These are phyloP conservation scores for Drosophila percnosoma DNA, from an alignment of 2,888 invertebrate genomes.

Conservation along the genomic window DNA sequence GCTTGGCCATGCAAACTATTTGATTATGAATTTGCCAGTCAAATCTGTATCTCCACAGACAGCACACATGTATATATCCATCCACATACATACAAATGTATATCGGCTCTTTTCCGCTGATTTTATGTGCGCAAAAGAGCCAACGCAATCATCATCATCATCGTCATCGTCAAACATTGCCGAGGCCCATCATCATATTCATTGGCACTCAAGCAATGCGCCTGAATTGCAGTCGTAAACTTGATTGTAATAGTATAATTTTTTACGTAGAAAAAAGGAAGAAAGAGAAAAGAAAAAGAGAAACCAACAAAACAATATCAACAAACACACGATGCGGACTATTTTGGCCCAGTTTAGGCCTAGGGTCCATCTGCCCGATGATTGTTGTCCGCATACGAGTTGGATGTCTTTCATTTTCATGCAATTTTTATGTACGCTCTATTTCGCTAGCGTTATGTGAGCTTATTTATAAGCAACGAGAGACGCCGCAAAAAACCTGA, in stretches of 20 bases:
- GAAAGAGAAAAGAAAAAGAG: neutral
- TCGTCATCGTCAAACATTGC: constrained; percentile 50
- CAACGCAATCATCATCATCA: constrained; percentile 60
- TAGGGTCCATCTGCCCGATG: constrained; percentile 19
- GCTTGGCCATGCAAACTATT: constrained; percentile 5
- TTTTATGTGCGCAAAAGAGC: constrained; percentile 32
- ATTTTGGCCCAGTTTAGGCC: constrained; percentile 20
- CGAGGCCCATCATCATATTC: constrained; percentile 61
- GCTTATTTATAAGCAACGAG: constrained; percentile 43
- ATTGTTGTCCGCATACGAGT: constrained; percentile 32
- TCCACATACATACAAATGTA: neutral
- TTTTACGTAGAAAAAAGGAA: constrained; percentile 50
- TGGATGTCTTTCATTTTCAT: constrained; percentile 64
- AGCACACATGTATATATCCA: neutral
- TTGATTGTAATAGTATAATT: constrained; percentile 78
- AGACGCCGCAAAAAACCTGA: constrained; percentile 8
- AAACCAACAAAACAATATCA: constrained; percentile 9
- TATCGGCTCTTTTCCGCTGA: constrained; percentile 17
- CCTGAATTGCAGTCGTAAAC: constrained; percentile 72
- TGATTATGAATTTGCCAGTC: neutral
- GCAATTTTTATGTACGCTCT: constrained; percentile 73
- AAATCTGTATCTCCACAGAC: neutral
- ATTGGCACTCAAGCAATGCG: constrained; percentile 68
- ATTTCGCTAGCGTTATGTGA: constrained; percentile 50
- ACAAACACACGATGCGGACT: constrained; percentile 23